These are phyloP conservation scores for Amphiura filiformis DNA, from an alignment of 35 echinoderm and acorn worm genomes.

Conservation along the genomic window DNA sequence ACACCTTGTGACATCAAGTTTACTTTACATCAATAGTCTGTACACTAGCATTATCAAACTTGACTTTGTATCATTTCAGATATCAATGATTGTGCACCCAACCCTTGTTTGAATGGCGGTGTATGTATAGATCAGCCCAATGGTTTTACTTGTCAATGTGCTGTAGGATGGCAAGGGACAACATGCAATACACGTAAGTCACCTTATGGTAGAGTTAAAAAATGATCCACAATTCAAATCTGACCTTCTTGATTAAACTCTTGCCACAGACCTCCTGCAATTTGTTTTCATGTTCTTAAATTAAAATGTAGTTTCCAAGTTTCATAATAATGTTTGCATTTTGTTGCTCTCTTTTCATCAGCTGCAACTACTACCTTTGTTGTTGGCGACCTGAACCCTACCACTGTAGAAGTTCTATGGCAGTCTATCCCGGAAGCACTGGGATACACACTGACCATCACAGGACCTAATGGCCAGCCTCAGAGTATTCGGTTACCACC, in stretches of 20 bases:
- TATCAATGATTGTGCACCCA: background rate
- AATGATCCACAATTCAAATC: too few species aligned
- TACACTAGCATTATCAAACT: too few species aligned
- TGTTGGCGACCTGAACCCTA: background rate
- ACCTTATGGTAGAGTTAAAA: too few species aligned
- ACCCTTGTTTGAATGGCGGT: background rate
- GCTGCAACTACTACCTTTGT: background rate
- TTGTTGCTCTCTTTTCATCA: too few species aligned
- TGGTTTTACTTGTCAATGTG: background rate
- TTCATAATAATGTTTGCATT: too few species aligned
- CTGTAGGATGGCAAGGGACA: background rate
- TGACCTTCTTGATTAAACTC: too few species aligned
- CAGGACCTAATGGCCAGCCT: background rate
- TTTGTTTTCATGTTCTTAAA: too few species aligned
- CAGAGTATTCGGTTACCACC: background rate
- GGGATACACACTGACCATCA: background rate
- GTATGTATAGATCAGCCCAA: background rate
- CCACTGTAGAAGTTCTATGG: background rate
- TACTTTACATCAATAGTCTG: too few species aligned
- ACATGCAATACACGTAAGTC: background rate
- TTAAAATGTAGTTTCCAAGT: too few species aligned
- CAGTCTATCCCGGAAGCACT: background rate
- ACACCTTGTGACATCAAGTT: too few species aligned
- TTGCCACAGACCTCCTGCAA: too few species aligned
- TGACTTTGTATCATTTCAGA: too few species aligned